A percentile compares a stretch with the other conserved stretches of the same genome.
Evolutionary conservation across 2,113 vertebrate species (phyloP).

Genomic region (Phalacrocorax brasilianus): DNA sequence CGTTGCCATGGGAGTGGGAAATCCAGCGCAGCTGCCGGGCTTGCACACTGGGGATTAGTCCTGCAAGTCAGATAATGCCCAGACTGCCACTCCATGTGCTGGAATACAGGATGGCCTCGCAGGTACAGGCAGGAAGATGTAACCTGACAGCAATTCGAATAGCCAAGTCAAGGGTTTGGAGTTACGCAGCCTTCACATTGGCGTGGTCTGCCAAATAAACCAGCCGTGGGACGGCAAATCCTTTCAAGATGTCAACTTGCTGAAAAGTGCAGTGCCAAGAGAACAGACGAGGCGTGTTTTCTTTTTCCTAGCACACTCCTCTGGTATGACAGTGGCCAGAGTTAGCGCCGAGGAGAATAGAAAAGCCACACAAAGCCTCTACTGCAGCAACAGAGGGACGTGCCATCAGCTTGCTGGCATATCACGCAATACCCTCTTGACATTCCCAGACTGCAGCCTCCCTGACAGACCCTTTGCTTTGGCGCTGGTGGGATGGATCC

Average conservation of each 20-base stretch:
- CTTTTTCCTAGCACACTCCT: accelerated
- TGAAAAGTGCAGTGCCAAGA: not conserved
- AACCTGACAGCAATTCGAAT: not conserved
- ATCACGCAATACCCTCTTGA: too few species aligned
- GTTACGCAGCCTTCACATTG: accelerated
- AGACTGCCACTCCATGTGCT: not conserved
- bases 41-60: not conserved
- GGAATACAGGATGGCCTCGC: not conserved
- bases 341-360: not conserved
- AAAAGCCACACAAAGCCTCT: not conserved
- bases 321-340: not conserved
- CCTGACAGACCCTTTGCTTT: not conserved
- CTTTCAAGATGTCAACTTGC: not conserved
- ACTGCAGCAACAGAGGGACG: not conserved
- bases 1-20: not conserved
- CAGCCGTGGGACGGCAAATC: not conserved
- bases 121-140: not conserved
- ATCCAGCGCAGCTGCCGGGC: accelerated
- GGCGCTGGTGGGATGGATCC: not conserved
- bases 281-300: not conserved
- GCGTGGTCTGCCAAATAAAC: not conserved
- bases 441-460: not conserved
- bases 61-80: not conserved
- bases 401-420: accelerated
- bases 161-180: not conserved